phyloP scores from a whole-genome alignment of 92 coral and sea anemone genomes.

The Heteractis magnifica region DNA sequence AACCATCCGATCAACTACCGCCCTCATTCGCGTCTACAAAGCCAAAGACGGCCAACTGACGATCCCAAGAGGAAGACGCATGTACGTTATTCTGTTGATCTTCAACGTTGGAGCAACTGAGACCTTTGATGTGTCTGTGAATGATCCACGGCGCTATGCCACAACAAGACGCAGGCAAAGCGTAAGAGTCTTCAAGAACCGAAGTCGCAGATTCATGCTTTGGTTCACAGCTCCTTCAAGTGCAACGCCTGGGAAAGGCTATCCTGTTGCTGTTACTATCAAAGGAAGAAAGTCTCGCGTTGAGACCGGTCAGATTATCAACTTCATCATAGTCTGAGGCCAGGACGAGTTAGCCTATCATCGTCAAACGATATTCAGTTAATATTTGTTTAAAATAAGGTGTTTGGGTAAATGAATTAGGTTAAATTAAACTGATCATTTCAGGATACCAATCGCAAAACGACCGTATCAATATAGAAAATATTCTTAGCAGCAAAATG shows the following conservation, averaged over 20 bases:
- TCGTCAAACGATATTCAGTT: not conserved
- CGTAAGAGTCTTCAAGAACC: constrained; percentile 41
- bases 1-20: constrained; percentile 52
- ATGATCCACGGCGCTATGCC: constrained; percentile 60
- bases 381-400: not conserved
- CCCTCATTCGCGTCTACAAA: constrained; percentile 58
- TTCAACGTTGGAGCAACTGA: constrained; percentile 77
- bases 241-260: constrained; percentile 47
- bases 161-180: constrained; percentile 34
- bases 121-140: constrained; percentile 56
- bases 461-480: no score
- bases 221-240: constrained; percentile 54
- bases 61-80: constrained; percentile 51
- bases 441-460: no score
- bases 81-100: constrained; percentile 56
- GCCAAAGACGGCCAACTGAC: constrained; percentile 72
- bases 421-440: no score
- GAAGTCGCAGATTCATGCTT: constrained; percentile 50
- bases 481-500: no score
- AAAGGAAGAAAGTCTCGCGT: constrained; percentile 52
- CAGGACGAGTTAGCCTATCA: no score
- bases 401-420: no score
- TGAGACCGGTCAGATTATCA: constrained; percentile 35
- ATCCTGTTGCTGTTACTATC: constrained; percentile 51
- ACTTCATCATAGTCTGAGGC: constrained; percentile 45